Base-by-base conservation (phyloP, 1,140 invertebrate species). In the Pogonomyrmex californicus region DNA sequence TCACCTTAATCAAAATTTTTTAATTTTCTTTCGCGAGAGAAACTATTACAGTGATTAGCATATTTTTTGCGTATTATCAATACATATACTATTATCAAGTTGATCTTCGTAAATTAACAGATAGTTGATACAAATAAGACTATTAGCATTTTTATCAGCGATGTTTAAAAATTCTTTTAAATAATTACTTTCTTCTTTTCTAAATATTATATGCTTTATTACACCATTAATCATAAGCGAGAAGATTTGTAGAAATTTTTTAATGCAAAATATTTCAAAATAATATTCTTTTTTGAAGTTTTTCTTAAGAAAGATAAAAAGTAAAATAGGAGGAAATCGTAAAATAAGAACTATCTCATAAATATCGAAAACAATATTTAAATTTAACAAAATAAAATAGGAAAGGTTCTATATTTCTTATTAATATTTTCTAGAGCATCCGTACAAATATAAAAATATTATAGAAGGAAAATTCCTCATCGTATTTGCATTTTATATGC, bases 11-110 rank as follows among this genome's bases (percentile, higher is more conserved):
- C 41, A 30, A 68, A n/a, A 33, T 73, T 54, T 7, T 56, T 56
- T 73, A 58, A 60, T 75, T 75, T 23, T 23, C 71, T 75, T 23
- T 10, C 12, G 12, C 14, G 54, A 75, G 23, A 73, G 17, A 56
- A 56, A 3, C 54, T 44, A 60, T 75, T 75, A 41, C 36, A 10
- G n/a, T 5, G n/a, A 75, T 75, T 75, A 60, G 23, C 54, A 75
- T 60, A 73, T 73, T 75, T 58, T 71, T 75, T 58, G 36, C 10
- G 5, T 58, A 30, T 38, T 58, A 75, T 56, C n/a, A 0, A 23
- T 23, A 23, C 23, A 23, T 23, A 23, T 23, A 23, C 23, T 23
- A 23, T 23, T 23, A n/a, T n/a, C 33, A 30, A 41, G 51, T 9
- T 6, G 7, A 75, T 58, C 23, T 75, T 12, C 3, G 12, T 41